Evolutionary conservation across 2,113 vertebrate genomes (phyloP).

Genomic region (Rhea americana): DNA sequence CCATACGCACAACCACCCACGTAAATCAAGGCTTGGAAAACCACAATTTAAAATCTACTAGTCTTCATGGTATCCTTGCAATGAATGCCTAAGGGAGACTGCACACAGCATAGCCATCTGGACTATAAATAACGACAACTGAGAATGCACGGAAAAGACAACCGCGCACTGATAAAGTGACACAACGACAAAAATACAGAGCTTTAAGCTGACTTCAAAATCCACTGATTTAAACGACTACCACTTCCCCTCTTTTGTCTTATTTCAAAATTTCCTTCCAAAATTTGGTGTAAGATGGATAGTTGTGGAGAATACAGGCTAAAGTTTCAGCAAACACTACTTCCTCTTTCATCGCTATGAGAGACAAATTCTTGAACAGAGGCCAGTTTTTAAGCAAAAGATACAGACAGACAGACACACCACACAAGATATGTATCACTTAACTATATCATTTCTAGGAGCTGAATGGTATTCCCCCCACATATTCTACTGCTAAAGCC

Average conservation of each 20-base stretch:
- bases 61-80: background rate
- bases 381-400: background rate
- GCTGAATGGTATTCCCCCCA: background rate
- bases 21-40: background rate
- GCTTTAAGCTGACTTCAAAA: background rate
- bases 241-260: background rate
- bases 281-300: background rate
- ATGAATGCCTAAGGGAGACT: background rate
- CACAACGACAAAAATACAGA: background rate
- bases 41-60: rapidly evolving
- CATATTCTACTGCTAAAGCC: background rate
- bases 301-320: background rate
- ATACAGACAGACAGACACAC: background rate
- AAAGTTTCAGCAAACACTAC: background rate
- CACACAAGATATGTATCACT: background rate
- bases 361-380: background rate
- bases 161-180: background rate
- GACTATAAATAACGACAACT: background rate
- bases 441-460: background rate
- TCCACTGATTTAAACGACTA: background rate
- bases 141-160: background rate
- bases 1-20: background rate
- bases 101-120: rapidly evolving
- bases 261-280: background rate
- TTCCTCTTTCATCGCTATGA: background rate